These are phyloP conservation scores for Ceraclea dissimilis DNA, from an alignment of 2,888 invertebrate species.

Conservation along the genomic window DNA sequence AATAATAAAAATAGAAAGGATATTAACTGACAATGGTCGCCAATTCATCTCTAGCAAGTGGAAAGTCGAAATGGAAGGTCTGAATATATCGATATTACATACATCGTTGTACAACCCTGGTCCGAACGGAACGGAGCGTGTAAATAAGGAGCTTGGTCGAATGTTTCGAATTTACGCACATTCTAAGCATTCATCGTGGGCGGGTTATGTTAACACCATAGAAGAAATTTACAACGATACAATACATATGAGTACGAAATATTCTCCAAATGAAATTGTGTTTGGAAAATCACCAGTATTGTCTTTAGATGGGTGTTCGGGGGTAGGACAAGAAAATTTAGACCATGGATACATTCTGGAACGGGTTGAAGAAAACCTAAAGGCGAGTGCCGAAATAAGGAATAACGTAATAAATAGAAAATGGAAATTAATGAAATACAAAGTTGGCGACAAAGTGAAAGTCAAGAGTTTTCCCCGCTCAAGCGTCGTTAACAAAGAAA, in stretches of 20 bases:
- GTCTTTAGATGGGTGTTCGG: neutral
- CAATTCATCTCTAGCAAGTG: neutral
- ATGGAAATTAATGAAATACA: neutral
- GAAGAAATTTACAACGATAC: slow-evolving; percentile 6
- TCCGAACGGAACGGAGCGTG: slow-evolving; percentile 1
- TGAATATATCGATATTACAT: neutral
- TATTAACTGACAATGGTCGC: slow-evolving; percentile 3
- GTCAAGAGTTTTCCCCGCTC: neutral
- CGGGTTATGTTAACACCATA: neutral
- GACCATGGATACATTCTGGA: neutral
- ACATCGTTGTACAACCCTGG: slow-evolving; percentile 3
- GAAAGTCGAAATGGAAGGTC: neutral
- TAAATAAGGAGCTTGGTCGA: slow-evolving; percentile 2
- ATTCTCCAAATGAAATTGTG: slow-evolving; percentile 2
- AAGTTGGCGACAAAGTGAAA: slow-evolving; percentile 2
- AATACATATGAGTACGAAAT: neutral
- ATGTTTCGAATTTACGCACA: neutral
- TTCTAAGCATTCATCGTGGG: neutral
- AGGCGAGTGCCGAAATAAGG: neutral
- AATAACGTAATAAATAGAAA: neutral
- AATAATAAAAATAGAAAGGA: neutral
- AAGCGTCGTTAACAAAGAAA: neutral
- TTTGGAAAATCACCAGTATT: neutral
- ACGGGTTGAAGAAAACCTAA: neutral
- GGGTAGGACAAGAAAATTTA: neutral